phyloP scores from a whole-genome alignment of 1,140 invertebrate genomes.

The Drosophila serrata region DNA sequence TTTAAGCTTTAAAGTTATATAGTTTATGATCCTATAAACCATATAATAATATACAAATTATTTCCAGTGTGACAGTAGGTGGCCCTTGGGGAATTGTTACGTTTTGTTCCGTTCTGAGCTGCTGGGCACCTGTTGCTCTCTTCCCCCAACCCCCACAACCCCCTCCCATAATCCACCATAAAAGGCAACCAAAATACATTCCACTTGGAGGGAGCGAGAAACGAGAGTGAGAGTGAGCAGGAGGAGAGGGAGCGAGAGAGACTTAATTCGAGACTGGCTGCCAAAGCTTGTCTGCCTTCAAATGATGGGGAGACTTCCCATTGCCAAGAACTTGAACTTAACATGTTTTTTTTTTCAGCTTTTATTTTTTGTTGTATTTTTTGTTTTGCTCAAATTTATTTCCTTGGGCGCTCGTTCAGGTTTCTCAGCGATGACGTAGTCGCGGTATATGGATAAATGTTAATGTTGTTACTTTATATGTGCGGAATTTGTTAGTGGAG shows the following conservation, averaged over 20 bases:
- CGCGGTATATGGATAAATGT: conserved; percentile 18
- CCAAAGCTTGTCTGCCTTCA: conserved; percentile 63
- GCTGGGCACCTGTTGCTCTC: conserved; percentile 44
- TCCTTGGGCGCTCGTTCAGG: conserved; percentile 22
- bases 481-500: conserved; percentile 26
- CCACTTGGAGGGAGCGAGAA: neutral
- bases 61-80: conserved; percentile 3
- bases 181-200: conserved; percentile 32
- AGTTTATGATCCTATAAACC: neutral
- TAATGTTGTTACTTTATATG: conserved; percentile 37
- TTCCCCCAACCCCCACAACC: neutral
- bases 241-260: conserved; percentile 6
- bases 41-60: neutral
- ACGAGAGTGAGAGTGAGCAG: conserved; percentile 3
- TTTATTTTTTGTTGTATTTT: conserved; percentile 9
- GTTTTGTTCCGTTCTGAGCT: conserved; percentile 34
- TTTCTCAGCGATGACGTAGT: conserved; percentile 67
- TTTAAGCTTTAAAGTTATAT: neutral
- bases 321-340: conserved; percentile 78
- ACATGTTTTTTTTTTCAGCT: conserved; percentile 35
- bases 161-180: neutral
- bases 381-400: conserved; percentile 42
- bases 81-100: conserved; percentile 26
- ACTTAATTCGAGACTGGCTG: conserved; percentile 46
- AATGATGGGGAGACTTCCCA: conserved; percentile 38